phyloP scores from a whole-genome alignment of 2,113 vertebrate genomes.

The Cyprinodon tularosa region DNA sequence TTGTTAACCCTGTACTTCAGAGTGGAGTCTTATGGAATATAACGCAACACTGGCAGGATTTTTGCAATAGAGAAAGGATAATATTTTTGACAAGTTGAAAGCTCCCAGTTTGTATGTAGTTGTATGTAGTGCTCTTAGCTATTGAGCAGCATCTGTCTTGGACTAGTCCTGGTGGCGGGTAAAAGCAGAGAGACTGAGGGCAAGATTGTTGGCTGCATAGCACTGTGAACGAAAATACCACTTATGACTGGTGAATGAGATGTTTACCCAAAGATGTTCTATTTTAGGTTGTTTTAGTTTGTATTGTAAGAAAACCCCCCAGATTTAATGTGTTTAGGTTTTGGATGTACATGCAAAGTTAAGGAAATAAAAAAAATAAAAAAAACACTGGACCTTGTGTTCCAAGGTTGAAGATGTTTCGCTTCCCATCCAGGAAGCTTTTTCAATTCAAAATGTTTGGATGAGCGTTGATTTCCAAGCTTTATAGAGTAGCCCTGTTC shows the following conservation, averaged over 20 bases:
- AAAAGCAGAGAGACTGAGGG: not conserved
- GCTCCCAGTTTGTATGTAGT: not conserved
- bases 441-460: too few species aligned
- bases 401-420: too few species aligned
- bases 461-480: too few species aligned
- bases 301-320: not conserved
- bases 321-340: not conserved
- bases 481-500: too few species aligned
- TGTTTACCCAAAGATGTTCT: not conserved
- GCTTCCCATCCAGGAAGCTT: too few species aligned
- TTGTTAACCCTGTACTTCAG: not conserved
- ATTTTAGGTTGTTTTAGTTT: not conserved
- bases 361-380: too few species aligned
- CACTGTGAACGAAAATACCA: not conserved
- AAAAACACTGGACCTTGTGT: too few species aligned
- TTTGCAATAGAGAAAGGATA: not conserved
- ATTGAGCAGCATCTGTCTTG: not conserved
- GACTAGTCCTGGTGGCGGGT: not conserved
- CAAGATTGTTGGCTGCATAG: not conserved
- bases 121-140: not conserved
- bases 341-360: too few species aligned
- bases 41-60: not conserved
- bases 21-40: not conserved
- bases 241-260: not conserved
- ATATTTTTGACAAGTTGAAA: not conserved